Evolutionary conservation across 2,113 vertebrate genomes (phyloP), one percentile per base, ranked within the genome.

Genomic region (Cheirogaleus medius): DNA sequence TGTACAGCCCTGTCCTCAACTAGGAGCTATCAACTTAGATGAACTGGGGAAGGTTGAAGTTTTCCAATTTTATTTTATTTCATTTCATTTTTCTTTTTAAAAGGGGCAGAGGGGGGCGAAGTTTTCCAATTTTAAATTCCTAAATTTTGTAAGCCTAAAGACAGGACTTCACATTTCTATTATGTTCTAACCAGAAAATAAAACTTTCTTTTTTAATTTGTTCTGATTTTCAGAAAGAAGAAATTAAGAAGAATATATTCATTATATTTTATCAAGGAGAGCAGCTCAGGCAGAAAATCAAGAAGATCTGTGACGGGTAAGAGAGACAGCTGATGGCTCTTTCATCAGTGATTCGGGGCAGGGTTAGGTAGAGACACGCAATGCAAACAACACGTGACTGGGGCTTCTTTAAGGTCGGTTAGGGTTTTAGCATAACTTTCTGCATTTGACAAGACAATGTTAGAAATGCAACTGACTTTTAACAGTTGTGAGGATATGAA

Each of bases 261-360:
- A 99, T 99, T 97, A 98, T 99, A 96, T 99, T 99, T 98, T 99
- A 99, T 82, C 99, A 99, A 98, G 99, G 99, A 90, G 99, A 99
- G 34, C 99, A 99, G 85, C 99, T 99, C 68, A 99, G 98, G 91
- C 98, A 98, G 95, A 99, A 99, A 97, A 98, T 99, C 96, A 98
- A 97, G 98, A 99, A 99, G 97, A 99, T 99, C 92, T 99, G 99
- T 90, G 99, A 99, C 0, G 99, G 99, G 99, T 99, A 98, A 99
- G 98, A 23, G 77, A 93, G 60, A 17, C 11, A 8, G 1, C 27
- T 5, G 6, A 12, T 29, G 52, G 8, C 2, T 63, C 32, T 68
- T 58, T 1, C 0, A 0, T 69, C 73, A 5, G 54, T 21, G 54
- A 15, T 81, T 5, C 34, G 63, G 87, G 69, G 49, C 56, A 88